These are phyloP conservation scores for Papilio elwesi DNA, from an alignment of 2,888 invertebrate genomes.

Conservation along the genomic window DNA sequence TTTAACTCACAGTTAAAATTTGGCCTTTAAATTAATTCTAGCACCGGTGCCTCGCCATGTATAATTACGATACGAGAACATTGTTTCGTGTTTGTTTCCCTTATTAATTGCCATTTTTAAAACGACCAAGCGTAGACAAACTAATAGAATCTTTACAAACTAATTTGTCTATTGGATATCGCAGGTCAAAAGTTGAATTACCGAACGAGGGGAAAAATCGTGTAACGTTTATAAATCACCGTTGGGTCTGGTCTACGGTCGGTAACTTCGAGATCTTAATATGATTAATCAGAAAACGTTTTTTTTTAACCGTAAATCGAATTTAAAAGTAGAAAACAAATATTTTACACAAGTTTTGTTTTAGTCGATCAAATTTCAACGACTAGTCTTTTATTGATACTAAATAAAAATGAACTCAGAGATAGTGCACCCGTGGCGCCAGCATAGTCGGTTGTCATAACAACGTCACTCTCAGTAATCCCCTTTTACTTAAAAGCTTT, in stretches of 20 bases:
- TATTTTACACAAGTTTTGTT: neutral
- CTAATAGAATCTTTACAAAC: neutral
- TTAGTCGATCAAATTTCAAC: constrained; percentile 8
- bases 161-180: too few species aligned
- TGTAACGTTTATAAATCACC: too few species aligned
- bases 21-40: constrained; percentile 23
- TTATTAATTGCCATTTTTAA: neutral
- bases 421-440: constrained; percentile 39
- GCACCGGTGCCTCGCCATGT: constrained; percentile 5
- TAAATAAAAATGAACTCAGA: constrained; percentile 25
- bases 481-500: constrained; percentile 38
- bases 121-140: neutral
- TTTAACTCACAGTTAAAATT: constrained; percentile 18
- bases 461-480: constrained; percentile 39
- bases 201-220: too few species aligned
- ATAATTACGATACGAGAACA: neutral
- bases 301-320: neutral
- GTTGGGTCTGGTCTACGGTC: too few species aligned
- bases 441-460: constrained; percentile 32
- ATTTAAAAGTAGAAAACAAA: neutral
- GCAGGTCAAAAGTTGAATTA: too few species aligned
- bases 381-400: constrained; percentile 33
- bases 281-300: too few species aligned
- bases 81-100: neutral
- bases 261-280: too few species aligned